Conservation (phyloP, 1,140 invertebrate species). For the Bicyclus anynana region DNA sequence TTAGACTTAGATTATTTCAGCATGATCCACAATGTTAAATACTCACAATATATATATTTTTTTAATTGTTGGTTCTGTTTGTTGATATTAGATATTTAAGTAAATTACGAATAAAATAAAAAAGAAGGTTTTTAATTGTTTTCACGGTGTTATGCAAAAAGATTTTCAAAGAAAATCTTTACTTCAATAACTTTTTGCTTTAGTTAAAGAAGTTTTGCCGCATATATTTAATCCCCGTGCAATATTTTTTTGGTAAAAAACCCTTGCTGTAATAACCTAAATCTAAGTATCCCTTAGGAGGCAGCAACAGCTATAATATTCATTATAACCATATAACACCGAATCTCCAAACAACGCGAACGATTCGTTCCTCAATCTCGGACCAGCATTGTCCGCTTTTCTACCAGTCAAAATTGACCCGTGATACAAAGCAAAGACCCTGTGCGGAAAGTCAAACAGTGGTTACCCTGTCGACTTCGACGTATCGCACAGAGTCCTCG, state of each 20-base stretch:
- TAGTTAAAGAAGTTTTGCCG: no score
- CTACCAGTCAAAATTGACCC: background rate
- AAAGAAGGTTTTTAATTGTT: no score
- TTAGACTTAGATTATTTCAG: background rate
- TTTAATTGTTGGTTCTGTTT: no score
- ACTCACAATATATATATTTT: no score
- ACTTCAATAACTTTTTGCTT: no score
- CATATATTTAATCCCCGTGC: no score
- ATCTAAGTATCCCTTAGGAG: no score
- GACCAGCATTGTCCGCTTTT: background rate
- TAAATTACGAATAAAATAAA: no score
- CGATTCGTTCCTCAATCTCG: background rate
- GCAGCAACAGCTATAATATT: background rate
- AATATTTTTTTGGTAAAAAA: background rate
- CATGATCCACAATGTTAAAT: no score
- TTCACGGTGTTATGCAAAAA: no score
- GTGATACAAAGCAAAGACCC: constrained; percentile 34
- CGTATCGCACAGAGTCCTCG: constrained; percentile 94
- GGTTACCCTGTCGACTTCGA: constrained; percentile 92
- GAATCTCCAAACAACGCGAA: background rate
- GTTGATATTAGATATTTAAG: no score
- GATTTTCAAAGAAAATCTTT: no score
- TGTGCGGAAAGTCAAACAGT: constrained; percentile 82
- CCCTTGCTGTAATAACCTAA: background rate
- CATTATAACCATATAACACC: background rate